Evolutionary conservation across 2,888 invertebrate genomes (phyloP).

Genomic region (Desoria tigrina): DNA sequence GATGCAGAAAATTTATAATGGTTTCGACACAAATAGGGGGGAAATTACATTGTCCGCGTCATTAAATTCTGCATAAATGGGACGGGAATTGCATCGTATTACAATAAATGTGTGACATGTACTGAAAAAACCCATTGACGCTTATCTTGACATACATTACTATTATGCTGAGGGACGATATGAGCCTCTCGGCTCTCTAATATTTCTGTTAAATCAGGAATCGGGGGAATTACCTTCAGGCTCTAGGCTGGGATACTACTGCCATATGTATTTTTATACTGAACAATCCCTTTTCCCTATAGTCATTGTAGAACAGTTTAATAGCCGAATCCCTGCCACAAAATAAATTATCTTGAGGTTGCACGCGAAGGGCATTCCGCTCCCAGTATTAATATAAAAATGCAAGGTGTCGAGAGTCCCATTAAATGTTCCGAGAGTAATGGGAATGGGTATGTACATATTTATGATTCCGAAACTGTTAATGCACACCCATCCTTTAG

Average conservation of each 20-base stretch:
- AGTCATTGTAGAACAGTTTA: too few relatives aligned
- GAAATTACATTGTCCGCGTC: slow-evolving; percentile 1
- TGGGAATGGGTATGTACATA: too few relatives aligned
- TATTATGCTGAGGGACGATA: background rate
- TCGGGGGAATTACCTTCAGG: too few relatives aligned
- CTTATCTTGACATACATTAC: slow-evolving; percentile 25
- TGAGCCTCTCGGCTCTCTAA: background rate
- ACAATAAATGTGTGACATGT: slow-evolving; percentile 19
- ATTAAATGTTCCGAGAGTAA: background rate
- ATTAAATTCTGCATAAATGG: slow-evolving; percentile 1
- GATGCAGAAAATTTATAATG: background rate
- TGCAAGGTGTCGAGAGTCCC: background rate
- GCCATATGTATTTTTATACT: too few relatives aligned
- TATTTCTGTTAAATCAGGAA: background rate
- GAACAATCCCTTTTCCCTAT: too few relatives aligned
- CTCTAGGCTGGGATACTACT: too few relatives aligned
- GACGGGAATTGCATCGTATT: slow-evolving; percentile 8
- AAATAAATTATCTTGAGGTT: slow-evolving; percentile 23
- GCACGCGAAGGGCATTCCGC: slow-evolving; percentile 20
- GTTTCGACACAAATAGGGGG: slow-evolving; percentile 5
- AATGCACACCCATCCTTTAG: too few relatives aligned
- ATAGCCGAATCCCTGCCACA: slow-evolving; percentile 16
- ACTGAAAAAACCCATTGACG: slow-evolving; percentile 11
- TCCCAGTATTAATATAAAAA: background rate
- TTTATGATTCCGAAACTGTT: too few relatives aligned